A percentile compares a stretch with the other conserved stretches of the same genome.
These are phyloP conservation scores for Ceraclea dissimilis DNA, from an alignment of 2,888 invertebrate genomes.

Conservation along the genomic window DNA sequence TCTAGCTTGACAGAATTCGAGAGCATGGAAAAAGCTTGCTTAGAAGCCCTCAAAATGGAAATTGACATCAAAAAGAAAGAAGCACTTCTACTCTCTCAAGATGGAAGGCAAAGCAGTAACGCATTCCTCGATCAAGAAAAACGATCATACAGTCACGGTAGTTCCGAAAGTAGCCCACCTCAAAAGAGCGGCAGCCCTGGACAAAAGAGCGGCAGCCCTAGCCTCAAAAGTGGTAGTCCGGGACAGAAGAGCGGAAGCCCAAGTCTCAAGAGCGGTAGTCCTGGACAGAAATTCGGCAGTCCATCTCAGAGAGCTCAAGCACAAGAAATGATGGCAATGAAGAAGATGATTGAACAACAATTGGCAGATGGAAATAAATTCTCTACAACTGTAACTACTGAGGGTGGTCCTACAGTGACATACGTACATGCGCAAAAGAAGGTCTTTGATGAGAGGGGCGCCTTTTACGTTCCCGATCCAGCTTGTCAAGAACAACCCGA, in stretches of 20 bases:
- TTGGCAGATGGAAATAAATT: constrained; percentile 41
- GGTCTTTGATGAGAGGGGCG: constrained; percentile 44
- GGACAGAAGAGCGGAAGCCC: constrained; percentile 46
- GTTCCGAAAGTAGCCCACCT: constrained; percentile 53
- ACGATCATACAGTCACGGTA: constrained; percentile 48
- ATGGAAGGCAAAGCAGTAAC: constrained; percentile 45
- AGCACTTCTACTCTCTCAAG: constrained; percentile 57
- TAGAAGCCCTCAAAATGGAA: constrained; percentile 77
- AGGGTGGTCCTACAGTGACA: constrained; percentile 36
- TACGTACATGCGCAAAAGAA: constrained; percentile 34
- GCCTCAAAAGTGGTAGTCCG: constrained; percentile 41
- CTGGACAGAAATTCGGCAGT: constrained; percentile 23
- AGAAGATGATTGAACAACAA: constrained; percentile 46
- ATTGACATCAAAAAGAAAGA: constrained; percentile 80
- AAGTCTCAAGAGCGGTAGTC: constrained; percentile 34
- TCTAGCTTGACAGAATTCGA: constrained; percentile 90
- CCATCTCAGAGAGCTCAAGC: constrained; percentile 21
- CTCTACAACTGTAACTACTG: constrained; percentile 5
- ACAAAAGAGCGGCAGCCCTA: constrained; percentile 40
- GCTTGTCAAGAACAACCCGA: constrained; percentile 35
- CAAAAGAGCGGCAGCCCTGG: constrained; percentile 46
- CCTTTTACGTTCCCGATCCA: constrained; percentile 42
- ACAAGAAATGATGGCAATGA: constrained; percentile 41
- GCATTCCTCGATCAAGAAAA: constrained; percentile 46
- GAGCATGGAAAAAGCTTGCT: constrained; percentile 79